Evolutionary conservation across 2,888 invertebrate species (phyloP), one percentile per base, ranked within the genome.

Genomic region (Pteria penguin): DNA sequence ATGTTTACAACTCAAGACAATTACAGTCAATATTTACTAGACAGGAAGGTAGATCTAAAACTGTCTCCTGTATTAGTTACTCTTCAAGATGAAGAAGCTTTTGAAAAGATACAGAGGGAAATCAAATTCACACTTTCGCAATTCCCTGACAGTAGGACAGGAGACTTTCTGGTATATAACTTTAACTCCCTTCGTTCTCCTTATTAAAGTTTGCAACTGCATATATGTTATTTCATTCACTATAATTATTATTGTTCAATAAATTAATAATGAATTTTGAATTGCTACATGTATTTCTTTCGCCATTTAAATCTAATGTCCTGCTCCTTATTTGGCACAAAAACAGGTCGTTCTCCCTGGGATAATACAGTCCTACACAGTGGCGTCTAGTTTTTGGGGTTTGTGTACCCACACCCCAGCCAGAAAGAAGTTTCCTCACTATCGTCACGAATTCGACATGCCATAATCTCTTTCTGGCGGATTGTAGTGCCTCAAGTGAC

Each of bases 1-100:
- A 18, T 31, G 22, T 5, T 11, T n/a, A 36, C 36, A 24, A 18
- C 36, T 4, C 14, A 45, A 1, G 18, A 32, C 11, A 62, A 62
- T 32, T 62, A 24, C 32, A 24, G 14, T 24, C 22, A 36, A 2
- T 63, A 36, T 26, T n/a, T 63, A 22, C 4, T 8, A 33, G 63
- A 24, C 26, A 63, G 36, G 26, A 26, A 63, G 26, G 63, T 36
- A 24, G 63, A 36, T n/a, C n/a, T n/a, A n/a, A n/a, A n/a, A 63
- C 24, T 26, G 8, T 63, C 63, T 4, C 36, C 63, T 14, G 45
- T 45, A 5, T 63, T 63, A 24, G 36, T 63, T 36, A 63, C 3
- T 18, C 26, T 26, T 32, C 18, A 2, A 5, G 63, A 63, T 63
- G 63, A 63, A 26, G 63, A 36, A 24, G 63, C 24, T 11, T 63